phyloP scores from a whole-genome alignment of 2,113 vertebrate genomes.

The Chloebia gouldiae region DNA sequence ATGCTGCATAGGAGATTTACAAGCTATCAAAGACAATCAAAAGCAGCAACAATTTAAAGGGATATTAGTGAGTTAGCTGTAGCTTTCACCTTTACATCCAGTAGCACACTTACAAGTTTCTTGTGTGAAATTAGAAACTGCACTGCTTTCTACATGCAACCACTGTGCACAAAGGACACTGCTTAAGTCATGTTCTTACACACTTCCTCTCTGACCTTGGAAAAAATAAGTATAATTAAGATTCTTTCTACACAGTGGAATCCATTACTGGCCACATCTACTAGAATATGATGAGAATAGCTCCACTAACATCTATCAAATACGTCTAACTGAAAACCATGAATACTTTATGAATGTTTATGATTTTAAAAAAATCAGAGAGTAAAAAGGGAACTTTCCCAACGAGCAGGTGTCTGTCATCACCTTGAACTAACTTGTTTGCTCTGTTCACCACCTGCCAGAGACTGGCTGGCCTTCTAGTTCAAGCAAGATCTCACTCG shows the following conservation, averaged over 20 bases:
- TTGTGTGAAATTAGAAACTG: neutral
- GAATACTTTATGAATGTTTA: neutral
- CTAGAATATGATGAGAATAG: neutral
- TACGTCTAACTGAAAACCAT: neutral
- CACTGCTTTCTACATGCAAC: neutral
- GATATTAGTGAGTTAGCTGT: neutral
- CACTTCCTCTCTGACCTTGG: conserved; percentile 2
- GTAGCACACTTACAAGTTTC: neutral
- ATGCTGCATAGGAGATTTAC: neutral
- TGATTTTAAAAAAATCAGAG: neutral
- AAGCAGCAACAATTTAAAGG: neutral
- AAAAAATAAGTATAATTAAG: neutral
- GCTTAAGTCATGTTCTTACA: neutral
- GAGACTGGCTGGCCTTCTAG: neutral
- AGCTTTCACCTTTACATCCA: neutral
- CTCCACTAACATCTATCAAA: neutral
- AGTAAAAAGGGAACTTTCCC: neutral
- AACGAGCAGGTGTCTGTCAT: neutral
- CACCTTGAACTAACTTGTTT: neutral
- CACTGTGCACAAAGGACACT: neutral
- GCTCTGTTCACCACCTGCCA: neutral
- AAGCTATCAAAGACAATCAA: neutral
- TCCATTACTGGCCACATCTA: neutral
- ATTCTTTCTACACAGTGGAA: neutral
- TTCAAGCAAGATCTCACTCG: conserved; percentile 26